Evolutionary conservation across 2,797 vertebrate species (phyloP).

Genomic region (Macropus fuliginosus): DNA sequence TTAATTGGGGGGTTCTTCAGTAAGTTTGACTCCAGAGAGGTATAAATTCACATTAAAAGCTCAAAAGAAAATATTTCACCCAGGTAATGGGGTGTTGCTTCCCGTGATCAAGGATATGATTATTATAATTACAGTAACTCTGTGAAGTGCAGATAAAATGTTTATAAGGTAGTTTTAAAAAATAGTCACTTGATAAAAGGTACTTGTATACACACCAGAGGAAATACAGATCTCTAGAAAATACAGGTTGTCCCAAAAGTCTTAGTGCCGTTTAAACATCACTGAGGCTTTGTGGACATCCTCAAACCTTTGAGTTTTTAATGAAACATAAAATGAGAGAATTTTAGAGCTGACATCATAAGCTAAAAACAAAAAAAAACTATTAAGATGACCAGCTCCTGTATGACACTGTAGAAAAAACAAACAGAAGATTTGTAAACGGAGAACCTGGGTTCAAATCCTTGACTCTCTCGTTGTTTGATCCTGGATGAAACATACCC

Average conservation of each 20-base stretch:
- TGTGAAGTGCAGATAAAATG: not conserved
- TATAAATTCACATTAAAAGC: not conserved
- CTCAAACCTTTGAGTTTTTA: not conserved
- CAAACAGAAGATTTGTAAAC: not conserved
- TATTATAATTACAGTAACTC: not conserved
- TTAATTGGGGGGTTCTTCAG: not conserved
- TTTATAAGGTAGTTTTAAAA: not conserved
- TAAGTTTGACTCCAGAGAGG: not conserved
- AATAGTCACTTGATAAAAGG: not conserved
- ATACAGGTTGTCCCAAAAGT: not conserved
- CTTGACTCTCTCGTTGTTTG: not conserved
- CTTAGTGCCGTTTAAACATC: not conserved
- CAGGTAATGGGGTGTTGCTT: not conserved
- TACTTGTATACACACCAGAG: not conserved
- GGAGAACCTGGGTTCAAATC: not conserved
- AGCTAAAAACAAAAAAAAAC: not conserved
- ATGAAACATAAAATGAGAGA: not conserved
- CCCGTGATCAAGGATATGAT: not conserved
- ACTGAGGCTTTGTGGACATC: not conserved
- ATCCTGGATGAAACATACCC: not conserved
- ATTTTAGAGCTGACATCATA: not conserved
- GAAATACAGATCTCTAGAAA: not conserved
- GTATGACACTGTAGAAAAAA: not conserved
- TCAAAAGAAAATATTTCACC: not conserved
- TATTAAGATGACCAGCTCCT: not conserved